phyloP scores from a whole-genome alignment of 2,113 vertebrate genomes.

The Eulemur macaco region DNA sequence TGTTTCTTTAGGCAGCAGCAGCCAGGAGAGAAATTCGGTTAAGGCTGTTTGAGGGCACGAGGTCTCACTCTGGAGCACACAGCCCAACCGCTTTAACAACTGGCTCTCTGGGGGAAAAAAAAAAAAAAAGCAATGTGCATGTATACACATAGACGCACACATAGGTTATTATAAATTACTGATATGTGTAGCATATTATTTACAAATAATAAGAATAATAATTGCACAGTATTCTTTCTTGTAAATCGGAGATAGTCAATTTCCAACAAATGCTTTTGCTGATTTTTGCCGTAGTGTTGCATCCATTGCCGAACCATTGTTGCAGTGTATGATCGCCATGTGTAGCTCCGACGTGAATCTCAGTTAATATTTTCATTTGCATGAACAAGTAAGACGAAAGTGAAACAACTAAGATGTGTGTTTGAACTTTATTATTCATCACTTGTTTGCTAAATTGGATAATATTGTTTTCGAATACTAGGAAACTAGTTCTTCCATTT shows the following conservation, averaged over 20 bases:
- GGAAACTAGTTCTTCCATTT: background rate
- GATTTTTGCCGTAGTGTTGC: background rate
- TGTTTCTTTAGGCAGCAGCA: background rate
- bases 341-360: background rate
- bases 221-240: background rate
- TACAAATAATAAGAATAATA: background rate
- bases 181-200: background rate
- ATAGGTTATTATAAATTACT: background rate
- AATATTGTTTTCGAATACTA: background rate
- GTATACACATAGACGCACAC: accelerated
- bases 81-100: background rate
- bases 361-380: background rate
- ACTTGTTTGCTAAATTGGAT: too few relatives aligned
- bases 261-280: background rate
- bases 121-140: background rate
- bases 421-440: background rate
- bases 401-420: background rate
- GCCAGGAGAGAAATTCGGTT: background rate
- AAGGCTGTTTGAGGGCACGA: background rate
- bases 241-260: background rate
- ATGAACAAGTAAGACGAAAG: background rate
- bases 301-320: background rate
- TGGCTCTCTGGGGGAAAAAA: background rate
- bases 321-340: too few relatives aligned
- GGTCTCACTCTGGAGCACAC: background rate